Evolutionary conservation across 1,140 invertebrate species (phyloP).

Genomic region (Ceratina calcarata): DNA sequence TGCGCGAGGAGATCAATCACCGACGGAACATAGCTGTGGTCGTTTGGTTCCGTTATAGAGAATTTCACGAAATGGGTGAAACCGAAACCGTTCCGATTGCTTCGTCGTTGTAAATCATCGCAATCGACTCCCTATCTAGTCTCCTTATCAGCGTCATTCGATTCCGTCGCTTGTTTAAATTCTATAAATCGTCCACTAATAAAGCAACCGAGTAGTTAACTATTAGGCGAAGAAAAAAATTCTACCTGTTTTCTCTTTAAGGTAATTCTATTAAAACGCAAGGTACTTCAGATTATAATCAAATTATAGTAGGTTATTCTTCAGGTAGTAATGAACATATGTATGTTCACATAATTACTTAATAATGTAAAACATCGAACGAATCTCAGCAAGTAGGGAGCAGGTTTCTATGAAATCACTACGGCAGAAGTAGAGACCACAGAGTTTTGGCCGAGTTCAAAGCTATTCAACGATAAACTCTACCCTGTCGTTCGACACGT

Average conservation of each 20-base stretch:
- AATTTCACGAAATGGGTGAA: conserved; percentile 54
- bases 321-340: too few species aligned
- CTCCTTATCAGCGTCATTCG: neutral
- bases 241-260: neutral
- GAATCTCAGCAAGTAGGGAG: too few species aligned
- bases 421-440: neutral
- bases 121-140: conserved; percentile 1
- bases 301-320: too few species aligned
- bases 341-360: too few species aligned
- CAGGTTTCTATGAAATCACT: neutral
- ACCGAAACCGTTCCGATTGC: conserved; percentile 22
- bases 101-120: conserved; percentile 38
- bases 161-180: neutral
- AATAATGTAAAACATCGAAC: too few species aligned
- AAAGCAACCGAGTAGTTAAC: neutral
- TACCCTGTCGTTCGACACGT: conserved; percentile 5
- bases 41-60: conserved; percentile 56
- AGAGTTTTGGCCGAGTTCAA: neutral
- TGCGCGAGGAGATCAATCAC: conserved; percentile 56
- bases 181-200: neutral
- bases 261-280: too few species aligned
- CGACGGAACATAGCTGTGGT: conserved; percentile 58
- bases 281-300: too few species aligned
- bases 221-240: neutral
- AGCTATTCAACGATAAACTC: neutral